A percentile compares a stretch with the other conserved stretches of the same genome.
Conservation (phyloP, 2,888 invertebrate species). For the Tetropium fuscum region DNA sequence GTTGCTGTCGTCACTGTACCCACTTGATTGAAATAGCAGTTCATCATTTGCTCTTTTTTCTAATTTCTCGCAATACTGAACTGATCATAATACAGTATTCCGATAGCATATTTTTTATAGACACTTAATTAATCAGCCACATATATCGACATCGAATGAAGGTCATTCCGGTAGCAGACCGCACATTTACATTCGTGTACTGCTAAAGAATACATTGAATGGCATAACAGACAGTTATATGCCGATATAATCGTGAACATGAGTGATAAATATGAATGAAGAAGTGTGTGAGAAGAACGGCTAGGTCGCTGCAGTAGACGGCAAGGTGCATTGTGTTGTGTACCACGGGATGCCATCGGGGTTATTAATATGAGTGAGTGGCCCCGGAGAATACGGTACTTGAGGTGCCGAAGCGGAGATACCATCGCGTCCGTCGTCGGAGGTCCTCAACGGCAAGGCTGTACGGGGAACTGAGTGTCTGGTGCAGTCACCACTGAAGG, state of each 20-base stretch:
- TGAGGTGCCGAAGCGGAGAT: constrained; percentile 51
- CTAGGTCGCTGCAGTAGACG: constrained; percentile 26
- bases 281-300: constrained; percentile 52
- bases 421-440: constrained; percentile 46
- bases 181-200: constrained; percentile 25
- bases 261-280: constrained; percentile 55
- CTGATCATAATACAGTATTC: too few relatives aligned
- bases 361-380: constrained; percentile 55
- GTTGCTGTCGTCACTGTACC: too few relatives aligned
- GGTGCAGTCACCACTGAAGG: neutral
- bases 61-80: too few relatives aligned
- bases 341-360: constrained; percentile 35
- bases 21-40: too few relatives aligned
- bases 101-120: too few relatives aligned
- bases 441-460: constrained; percentile 47
- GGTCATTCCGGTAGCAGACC: constrained; percentile 25
- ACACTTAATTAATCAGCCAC: too few relatives aligned
- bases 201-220: constrained; percentile 32
- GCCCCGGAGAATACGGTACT: constrained; percentile 48
- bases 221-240: constrained; percentile 47
- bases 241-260: constrained; percentile 49
- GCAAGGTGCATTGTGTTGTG: constrained; percentile 38
- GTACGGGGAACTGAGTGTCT: constrained; percentile 22
- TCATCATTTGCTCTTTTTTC: too few relatives aligned
- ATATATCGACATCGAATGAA: too few relatives aligned